These are phyloP conservation scores for Pteronura brasiliensis DNA, from an alignment of 2,113 vertebrate genomes.

Conservation along the genomic window DNA sequence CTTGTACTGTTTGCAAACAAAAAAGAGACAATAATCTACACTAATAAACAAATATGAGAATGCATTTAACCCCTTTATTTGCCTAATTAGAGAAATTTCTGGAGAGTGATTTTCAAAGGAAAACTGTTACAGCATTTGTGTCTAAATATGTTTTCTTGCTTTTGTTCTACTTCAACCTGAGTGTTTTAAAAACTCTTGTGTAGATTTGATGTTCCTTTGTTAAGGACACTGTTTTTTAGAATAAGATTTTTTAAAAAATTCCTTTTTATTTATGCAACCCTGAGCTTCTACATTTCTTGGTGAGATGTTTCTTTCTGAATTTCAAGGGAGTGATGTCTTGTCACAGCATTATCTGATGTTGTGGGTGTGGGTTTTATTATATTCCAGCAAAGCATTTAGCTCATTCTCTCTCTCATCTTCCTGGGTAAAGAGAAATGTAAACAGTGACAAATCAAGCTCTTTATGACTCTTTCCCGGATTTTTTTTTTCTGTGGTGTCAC, in stretches of 20 bases:
- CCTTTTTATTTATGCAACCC: neutral
- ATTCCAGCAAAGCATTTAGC: neutral
- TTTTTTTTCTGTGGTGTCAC: neutral
- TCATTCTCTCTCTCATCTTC: conserved; percentile 17
- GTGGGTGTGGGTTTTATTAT: conserved; percentile 22
- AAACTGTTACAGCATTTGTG: neutral
- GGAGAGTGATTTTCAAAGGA: conserved; percentile 30
- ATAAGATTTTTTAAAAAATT: neutral
- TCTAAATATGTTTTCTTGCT: conserved; percentile 40
- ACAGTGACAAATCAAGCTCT: neutral
- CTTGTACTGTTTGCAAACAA: conserved; percentile 37
- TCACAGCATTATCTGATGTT: conserved; percentile 2
- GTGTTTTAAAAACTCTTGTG: neutral
- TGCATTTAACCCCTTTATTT: neutral
- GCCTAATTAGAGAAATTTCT: conserved; percentile 19
- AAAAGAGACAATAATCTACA: neutral
- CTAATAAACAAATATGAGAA: neutral
- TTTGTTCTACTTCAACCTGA: conserved; percentile 46
- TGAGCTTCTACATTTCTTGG: neutral
- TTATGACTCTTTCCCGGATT: neutral
- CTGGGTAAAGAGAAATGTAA: neutral
- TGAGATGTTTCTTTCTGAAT: conserved; percentile 27
- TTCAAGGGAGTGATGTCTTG: neutral
- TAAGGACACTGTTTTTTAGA: neutral
- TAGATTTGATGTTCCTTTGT: conserved; percentile 31